Conservation (phyloP, 2,113 vertebrate genomes). For the Phylloscopus trochilus region DNA sequence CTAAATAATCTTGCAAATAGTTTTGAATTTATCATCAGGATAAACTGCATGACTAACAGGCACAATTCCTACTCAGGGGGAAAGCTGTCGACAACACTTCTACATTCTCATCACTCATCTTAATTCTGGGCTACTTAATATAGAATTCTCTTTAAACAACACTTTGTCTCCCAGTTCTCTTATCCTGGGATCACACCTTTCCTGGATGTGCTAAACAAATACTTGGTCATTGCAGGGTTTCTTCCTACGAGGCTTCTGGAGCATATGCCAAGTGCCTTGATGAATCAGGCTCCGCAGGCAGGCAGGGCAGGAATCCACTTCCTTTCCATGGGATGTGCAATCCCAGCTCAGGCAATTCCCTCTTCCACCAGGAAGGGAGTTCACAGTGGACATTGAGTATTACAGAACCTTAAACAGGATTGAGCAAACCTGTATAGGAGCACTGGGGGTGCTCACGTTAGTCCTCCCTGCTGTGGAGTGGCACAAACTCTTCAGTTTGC, state of each 20-base stretch:
- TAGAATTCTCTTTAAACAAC: neutral
- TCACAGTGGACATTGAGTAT: neutral
- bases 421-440: neutral
- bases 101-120: neutral
- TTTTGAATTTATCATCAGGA: slow-evolving; percentile 20
- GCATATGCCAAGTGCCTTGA: neutral
- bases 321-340: neutral
- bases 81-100: slow-evolving; percentile 13
- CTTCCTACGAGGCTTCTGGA: neutral
- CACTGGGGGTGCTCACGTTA: neutral
- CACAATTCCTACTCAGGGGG: neutral
- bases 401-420: neutral
- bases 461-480: neutral
- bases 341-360: neutral
- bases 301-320: neutral
- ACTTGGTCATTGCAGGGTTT: neutral
- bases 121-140: neutral
- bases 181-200: neutral
- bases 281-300: neutral
- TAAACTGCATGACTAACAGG: slow-evolving; percentile 29
- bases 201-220: neutral
- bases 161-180: neutral
- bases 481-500: neutral
- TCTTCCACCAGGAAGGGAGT: neutral
- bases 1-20: slow-evolving; percentile 11